Evolutionary conservation across 2,113 vertebrate species (phyloP).

Genomic region (Seriola quinqueradiata): DNA sequence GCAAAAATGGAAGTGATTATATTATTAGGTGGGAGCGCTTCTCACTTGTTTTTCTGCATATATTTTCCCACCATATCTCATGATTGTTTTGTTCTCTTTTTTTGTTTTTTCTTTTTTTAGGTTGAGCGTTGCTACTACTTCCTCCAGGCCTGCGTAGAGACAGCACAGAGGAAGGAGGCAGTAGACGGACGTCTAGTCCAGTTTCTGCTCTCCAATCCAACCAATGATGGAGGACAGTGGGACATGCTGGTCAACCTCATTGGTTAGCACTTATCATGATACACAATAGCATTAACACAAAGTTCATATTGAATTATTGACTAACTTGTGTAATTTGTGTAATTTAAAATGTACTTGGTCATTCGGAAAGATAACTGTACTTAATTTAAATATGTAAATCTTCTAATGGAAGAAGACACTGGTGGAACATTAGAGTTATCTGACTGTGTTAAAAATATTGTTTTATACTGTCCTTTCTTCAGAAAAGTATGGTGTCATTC

Average conservation of each 20-base stretch:
- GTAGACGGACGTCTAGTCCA: conserved; percentile 94
- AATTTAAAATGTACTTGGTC: neutral
- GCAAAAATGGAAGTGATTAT: neutral
- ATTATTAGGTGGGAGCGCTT: neutral
- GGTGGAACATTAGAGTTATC: neutral
- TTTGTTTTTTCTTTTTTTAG: conserved; percentile 74
- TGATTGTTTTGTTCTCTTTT: neutral
- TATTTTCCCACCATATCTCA: neutral
- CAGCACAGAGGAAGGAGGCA: conserved; percentile 92
- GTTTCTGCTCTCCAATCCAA: conserved; percentile 94
- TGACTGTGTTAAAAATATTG: neutral
- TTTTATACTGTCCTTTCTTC: conserved; percentile 26
- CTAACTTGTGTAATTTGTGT: neutral
- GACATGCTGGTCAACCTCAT: conserved; percentile 98
- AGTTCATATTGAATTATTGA: neutral
- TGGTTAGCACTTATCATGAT: conserved; percentile 83
- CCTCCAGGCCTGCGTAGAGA: conserved; percentile 93
- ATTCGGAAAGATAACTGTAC: neutral
- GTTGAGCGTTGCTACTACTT: conserved; percentile 96
- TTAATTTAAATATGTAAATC: neutral
- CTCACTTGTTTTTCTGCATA: neutral
- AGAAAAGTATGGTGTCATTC: conserved; percentile 98
- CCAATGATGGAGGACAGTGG: conserved; percentile 98
- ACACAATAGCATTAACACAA: neutral
- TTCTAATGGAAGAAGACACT: neutral